Conservation (phyloP, 2,113 vertebrate species). For the Hemiscyllium ocellatum region DNA sequence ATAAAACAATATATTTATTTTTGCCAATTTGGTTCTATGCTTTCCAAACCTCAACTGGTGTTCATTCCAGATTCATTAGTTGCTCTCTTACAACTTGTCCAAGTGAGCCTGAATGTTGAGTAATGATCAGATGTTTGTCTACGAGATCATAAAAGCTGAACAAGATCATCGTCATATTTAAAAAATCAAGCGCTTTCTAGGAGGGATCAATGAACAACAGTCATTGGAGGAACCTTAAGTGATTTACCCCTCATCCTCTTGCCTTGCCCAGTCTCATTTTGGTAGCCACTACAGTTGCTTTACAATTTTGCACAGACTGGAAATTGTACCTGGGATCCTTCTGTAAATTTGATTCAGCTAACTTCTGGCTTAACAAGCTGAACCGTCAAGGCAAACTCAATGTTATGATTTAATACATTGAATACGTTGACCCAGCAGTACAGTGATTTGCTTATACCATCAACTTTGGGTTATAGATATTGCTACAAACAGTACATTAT, state of each 20-base stretch:
- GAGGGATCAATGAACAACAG: background rate
- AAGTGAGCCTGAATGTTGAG: background rate
- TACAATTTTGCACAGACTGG: background rate
- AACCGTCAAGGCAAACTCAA: background rate
- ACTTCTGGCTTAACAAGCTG: background rate
- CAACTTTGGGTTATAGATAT: background rate
- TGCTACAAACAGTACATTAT: background rate
- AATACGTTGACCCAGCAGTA: slow-evolving; percentile 10
- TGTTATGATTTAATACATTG: background rate
- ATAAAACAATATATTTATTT: background rate
- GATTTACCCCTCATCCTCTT: background rate
- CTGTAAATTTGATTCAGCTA: background rate
- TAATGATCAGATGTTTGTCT: background rate
- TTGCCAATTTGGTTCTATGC: background rate
- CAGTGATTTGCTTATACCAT: slow-evolving; percentile 21
- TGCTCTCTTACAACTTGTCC: background rate
- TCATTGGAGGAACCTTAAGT: background rate
- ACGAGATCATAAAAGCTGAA: background rate
- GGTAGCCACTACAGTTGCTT: background rate
- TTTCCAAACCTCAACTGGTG: background rate
- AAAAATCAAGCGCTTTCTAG: background rate
- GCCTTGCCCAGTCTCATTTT: background rate
- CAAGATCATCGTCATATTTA: background rate
- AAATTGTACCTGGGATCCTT: background rate
- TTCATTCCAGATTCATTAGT: background rate